phyloP scores from a whole-genome alignment of 2,888 invertebrate species.

The Acrocera orbiculus region DNA sequence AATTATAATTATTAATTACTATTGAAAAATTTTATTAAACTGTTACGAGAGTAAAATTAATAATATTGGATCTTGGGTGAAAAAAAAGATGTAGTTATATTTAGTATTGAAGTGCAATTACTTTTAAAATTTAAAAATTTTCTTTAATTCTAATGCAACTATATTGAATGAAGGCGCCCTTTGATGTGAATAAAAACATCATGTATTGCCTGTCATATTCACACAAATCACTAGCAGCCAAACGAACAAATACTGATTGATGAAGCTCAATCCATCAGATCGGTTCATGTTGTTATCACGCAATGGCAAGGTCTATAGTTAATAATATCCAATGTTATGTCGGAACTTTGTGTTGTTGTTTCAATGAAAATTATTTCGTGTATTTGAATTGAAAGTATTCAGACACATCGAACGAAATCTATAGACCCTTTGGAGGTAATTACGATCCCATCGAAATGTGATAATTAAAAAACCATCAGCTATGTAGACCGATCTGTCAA shows the following conservation, averaged over 20 bases:
- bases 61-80: too few relatives aligned
- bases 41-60: too few relatives aligned
- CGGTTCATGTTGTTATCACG: constrained; percentile 8
- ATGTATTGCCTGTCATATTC: neutral
- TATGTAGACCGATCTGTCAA: constrained; percentile 8
- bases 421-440: constrained; percentile 3
- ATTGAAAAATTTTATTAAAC: too few relatives aligned
- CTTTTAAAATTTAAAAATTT: too few relatives aligned
- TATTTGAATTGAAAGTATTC: constrained; percentile 2
- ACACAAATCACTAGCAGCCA: neutral
- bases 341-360: constrained; percentile 1
- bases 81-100: too few relatives aligned
- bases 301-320: neutral
- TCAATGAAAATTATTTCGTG: neutral
- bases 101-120: too few relatives aligned
- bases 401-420: constrained; percentile 8
- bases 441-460: constrained; percentile 7
- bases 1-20: too few relatives aligned
- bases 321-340: too few relatives aligned
- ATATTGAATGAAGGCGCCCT: too few relatives aligned
- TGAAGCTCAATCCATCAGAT: constrained; percentile 8
- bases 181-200: too few relatives aligned
- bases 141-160: too few relatives aligned
- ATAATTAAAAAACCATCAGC: constrained; percentile 10
- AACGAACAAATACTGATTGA: constrained; percentile 6